Base-by-base conservation (phyloP, 2,113 vertebrate species). In the Brienomyrus brachyistius region DNA sequence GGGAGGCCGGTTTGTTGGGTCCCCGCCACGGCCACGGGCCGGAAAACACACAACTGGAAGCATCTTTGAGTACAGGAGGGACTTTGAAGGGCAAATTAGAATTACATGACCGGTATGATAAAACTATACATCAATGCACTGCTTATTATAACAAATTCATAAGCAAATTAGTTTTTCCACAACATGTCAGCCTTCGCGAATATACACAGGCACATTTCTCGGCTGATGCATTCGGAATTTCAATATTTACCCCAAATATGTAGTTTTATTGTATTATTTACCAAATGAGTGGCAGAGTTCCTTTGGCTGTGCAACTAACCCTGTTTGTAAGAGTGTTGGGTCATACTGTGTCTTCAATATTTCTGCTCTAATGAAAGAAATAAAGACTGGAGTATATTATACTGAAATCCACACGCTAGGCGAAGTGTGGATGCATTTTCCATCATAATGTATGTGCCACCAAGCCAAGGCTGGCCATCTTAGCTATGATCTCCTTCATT, bases 71-170 rank as follows among this genome's bases (percentile, higher is more conserved):
- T 17, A 40, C 35, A 23, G 70, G 70, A 4, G 19, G 87, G 87
- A 59, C 48, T 88, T 66, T 48, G 40, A 88, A 88, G 56, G 56
- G 87, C 56, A 43, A 88, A 62, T 88, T 23, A 51, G 56, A 88
- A 88, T 62, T 66, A 59, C 21, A 66, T 62, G 54, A 88, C 52
- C 40, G 7, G 21, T 35, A 47, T 62, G 85, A 54, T 56, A 87
- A 87, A 87, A 54, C 85, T 54, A 87, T 87, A 54, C 85, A 88
- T 88, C 86, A 88, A 88, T 62, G 56, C 52, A 35, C 54, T 88
- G 54, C 86, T 62, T 62, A 43, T 88, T 62, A 66, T 62, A 62
- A 87, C 50, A 87, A 54, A 87, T 87, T 62, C 31, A 62, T 62
- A 62, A 87, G 85, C 51, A 54, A 87, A 87, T 87, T 87, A 51